Evolutionary conservation across 2,888 invertebrate species (phyloP).

Genomic region (Cylindroiulus punctatus): DNA sequence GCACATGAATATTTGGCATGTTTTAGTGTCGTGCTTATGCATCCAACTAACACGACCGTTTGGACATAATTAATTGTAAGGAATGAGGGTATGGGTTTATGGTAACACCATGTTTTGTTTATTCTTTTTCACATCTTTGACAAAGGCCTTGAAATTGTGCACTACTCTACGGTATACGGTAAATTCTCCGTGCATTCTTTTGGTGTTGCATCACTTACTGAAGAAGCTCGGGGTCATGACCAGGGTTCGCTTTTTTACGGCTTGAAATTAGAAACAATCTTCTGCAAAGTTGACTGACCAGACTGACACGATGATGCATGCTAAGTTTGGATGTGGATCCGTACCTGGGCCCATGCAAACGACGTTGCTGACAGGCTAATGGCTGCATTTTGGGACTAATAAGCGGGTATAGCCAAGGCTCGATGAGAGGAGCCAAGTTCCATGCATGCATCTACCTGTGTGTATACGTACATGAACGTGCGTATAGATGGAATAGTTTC

Average conservation of each 20-base stretch:
- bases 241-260: background rate
- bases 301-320: background rate
- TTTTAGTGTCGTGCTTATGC: too few species aligned
- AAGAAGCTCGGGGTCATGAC: background rate
- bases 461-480: too few species aligned
- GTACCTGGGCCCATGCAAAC: background rate
- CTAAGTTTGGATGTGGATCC: constrained; percentile 24
- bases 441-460: background rate
- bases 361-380: constrained; percentile 19
- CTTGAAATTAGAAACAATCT: background rate
- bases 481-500: background rate
- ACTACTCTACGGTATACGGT: background rate
- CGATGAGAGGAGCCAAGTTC: background rate
- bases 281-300: constrained; percentile 11
- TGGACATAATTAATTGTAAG: too few species aligned
- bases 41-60: too few species aligned
- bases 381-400: constrained; percentile 26
- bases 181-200: background rate
- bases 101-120: too few species aligned
- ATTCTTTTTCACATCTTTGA: too few species aligned
- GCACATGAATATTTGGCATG: too few species aligned
- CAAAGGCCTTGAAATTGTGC: background rate
- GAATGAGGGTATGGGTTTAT: too few species aligned
- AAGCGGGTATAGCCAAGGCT: constrained; percentile 9
- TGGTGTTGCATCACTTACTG: background rate